A percentile compares a stretch with the other conserved stretches of the same genome.
Conservation (phyloP, 30 jellyfish, hydroid and myxozoan genomes). For the Cassiopea xamachana region DNA sequence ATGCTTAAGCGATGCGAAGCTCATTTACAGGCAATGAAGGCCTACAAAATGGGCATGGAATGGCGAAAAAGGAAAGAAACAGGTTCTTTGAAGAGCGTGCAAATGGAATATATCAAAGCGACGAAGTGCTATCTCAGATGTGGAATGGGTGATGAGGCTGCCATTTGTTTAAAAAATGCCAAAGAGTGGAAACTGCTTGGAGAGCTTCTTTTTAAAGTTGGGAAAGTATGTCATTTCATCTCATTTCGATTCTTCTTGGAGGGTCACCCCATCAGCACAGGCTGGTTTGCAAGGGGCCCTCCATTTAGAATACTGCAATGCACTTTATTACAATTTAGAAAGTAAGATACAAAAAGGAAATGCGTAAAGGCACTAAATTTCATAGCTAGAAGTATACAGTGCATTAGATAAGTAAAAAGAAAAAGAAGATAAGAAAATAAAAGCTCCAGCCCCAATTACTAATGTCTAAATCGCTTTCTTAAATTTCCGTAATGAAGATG, state of each 20-base stretch:
- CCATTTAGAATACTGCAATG: too few relatives aligned
- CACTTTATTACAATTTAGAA: too few relatives aligned
- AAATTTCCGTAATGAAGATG: too few relatives aligned
- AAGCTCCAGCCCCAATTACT: too few relatives aligned
- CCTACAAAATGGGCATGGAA: constrained; percentile 66
- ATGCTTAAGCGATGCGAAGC: constrained; percentile 69
- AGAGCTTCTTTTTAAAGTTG: constrained; percentile 37
- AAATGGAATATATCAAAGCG: constrained; percentile 66
- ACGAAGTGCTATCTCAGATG: constrained; percentile 57
- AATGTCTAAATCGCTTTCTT: too few relatives aligned
- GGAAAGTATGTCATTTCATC: constrained; percentile 41
- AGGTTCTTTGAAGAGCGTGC: constrained; percentile 40
- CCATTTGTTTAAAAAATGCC: constrained; percentile 64
- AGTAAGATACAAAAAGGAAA: too few relatives aligned
- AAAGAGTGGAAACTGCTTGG: constrained; percentile 75
- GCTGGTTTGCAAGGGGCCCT: too few relatives aligned
- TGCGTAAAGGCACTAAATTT: too few relatives aligned
- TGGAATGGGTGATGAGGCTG: constrained; percentile 78
- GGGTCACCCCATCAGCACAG: too few relatives aligned
- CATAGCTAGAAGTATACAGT: too few relatives aligned
- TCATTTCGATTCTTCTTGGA: not conserved
- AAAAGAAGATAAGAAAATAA: too few relatives aligned
- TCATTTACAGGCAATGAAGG: constrained; percentile 67
- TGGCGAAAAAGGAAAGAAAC: constrained; percentile 42
- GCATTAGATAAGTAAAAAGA: too few relatives aligned